Evolutionary conservation across 2,113 vertebrate genomes (phyloP), one percentile per base, ranked within the genome.

Genomic region (Ammodramus savannarum): DNA sequence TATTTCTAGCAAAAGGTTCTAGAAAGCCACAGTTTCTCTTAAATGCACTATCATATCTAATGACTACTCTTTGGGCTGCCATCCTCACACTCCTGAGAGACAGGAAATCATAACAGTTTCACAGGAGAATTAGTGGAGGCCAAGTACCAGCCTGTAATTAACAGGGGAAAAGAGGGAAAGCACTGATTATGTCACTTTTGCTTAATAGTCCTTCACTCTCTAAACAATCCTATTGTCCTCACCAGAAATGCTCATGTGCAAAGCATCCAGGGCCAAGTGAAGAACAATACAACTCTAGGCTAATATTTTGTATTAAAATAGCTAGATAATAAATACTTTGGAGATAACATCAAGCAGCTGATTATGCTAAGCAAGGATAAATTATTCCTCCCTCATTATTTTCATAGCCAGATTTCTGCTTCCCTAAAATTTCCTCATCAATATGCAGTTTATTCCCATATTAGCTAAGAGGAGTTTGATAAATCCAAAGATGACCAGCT

Each of bases 81-180:
- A 85, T 54, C 54, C 62, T 91, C 52, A 44, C 14, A 7, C 29
- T 88, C 72, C 59, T 89, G 49, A 76, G 84, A 84, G 73, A 87
- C 51, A 76, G 29, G 15, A 88, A 95, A 77, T 78, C 36, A 5
- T 21, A 87, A 49, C 2, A 79, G 59, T 62, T 93, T 76, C 77
- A 87, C 58, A 62, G 34, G 57, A 95, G 74, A 81, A 82, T 76
- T 73, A 87, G 68, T 41, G 39, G 76, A 87, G 58, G 74, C 38
- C 89, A 93, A 91, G 34, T 49, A 82, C 41, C 58, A 68, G 76
- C 82, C 73, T 85, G 57, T 82, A 95, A 95, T 94, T 95, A 96
- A 75, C 4, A 67, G 16, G 44, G 48, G 36, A 32, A 86, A 85
- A 74, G 55, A 68, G 10, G 27, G 44, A 74, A 93, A 87, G 81